Evolutionary conservation across 2,888 invertebrate genomes (phyloP).

Genomic region (Poecilus cupreus): DNA sequence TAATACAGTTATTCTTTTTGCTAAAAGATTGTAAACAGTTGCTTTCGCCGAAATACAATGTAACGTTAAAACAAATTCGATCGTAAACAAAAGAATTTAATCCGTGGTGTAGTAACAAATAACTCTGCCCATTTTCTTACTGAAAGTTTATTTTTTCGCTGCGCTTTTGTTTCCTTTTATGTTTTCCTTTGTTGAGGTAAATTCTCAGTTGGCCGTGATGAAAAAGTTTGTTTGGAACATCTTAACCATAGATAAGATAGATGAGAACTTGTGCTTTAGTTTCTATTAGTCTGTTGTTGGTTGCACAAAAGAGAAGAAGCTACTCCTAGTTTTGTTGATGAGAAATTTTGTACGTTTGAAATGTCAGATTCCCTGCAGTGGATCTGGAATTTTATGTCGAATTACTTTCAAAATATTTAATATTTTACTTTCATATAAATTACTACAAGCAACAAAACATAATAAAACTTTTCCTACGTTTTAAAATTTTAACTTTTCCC

Average conservation of each 20-base stretch:
- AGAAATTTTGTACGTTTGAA: not conserved
- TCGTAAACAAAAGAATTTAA: slow-evolving; percentile 43
- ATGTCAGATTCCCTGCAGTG: not conserved
- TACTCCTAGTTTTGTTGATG: not conserved
- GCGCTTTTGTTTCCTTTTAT: slow-evolving; percentile 15
- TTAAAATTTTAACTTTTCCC: too few species aligned
- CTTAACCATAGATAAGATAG: slow-evolving; percentile 28
- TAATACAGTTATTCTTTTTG: not conserved
- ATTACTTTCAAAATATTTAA: not conserved
- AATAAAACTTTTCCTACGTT: too few species aligned
- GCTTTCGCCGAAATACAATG: not conserved
- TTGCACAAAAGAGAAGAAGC: not conserved
- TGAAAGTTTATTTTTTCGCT: slow-evolving; percentile 29
- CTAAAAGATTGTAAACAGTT: not conserved
- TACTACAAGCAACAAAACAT: too few species aligned
- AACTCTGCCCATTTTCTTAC: not conserved
- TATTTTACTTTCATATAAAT: too few species aligned
- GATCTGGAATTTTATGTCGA: not conserved
- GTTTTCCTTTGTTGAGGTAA: slow-evolving; percentile 37
- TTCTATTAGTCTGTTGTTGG: not conserved
- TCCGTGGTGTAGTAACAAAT: slow-evolving; percentile 10
- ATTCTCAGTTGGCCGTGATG: slow-evolving; percentile 21
- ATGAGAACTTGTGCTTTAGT: slow-evolving; percentile 15
- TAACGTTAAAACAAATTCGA: slow-evolving; percentile 28
- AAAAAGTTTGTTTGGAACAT: slow-evolving; percentile 40